Evolutionary conservation across 2,888 invertebrate genomes (phyloP), one percentile per base, ranked within the genome.

Genomic region (Acanthosepion esculentum): DNA sequence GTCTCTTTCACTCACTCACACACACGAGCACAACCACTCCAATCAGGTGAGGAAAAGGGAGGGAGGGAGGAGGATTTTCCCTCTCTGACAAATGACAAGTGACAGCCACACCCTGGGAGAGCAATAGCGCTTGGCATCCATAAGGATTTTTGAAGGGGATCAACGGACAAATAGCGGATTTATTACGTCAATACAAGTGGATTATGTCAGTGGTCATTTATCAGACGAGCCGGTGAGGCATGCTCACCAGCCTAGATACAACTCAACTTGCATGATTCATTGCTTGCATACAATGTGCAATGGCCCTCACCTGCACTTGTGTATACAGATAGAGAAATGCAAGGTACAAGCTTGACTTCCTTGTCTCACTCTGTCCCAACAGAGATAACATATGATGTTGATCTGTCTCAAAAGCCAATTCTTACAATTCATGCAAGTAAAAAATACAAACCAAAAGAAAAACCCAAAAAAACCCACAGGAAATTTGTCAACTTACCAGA

Each of bases 171-270:
- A 78, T 78, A 78, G 15, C 12, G n/a, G 78, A 78, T 78, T 78
- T 78, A 78, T 78, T 78, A 78, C 33, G 78, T 78, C n/a, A 78
- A 78, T 78, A 78, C 78, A 78, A 78, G 78, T n/a, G 78, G 78
- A 78, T 78, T 78, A 78, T 78, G 78, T 78, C 78, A 12, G n/a
- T 78, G 78, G 78, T 78, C 78, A 78, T 78, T 78, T 78, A 78
- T n/a, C n/a, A 78, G 78, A n/a, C 5, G n/a, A 78, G n/a, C 78
- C 15, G n/a, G 78, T 33, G 78, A 78, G n/a, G 78, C n/a, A 78
- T 78, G n/a, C 78, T 78, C 78, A 78, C 78, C n/a, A 78, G n/a
- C 78, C 78, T n/a, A n/a, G 78, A 78, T 78, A 78, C n/a, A 78
- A 78, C n/a, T 15, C n/a, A 78, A 78, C n/a, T 15, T 10, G 78